Evolutionary conservation across 2,113 vertebrate species (phyloP), one percentile per base, ranked within the genome.

Genomic region (Nothocercus julius): DNA sequence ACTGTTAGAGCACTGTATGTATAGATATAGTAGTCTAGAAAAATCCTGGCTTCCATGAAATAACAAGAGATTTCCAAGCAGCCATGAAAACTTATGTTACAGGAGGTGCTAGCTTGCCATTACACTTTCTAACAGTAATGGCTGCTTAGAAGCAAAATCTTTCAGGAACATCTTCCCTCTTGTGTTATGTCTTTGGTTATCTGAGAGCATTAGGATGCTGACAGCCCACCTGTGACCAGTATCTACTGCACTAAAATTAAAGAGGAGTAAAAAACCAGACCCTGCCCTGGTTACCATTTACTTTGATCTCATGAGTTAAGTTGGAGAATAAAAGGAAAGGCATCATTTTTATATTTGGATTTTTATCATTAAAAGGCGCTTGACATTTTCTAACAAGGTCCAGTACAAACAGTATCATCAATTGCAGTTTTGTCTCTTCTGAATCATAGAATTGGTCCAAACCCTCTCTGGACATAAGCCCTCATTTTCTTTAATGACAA

Each of bases 51-150:
- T 87, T 13, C 47, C n/a, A 36, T 1, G 3, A 89, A 15, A 25
- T 87, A 36, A 7, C 42, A 64, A 68, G 62, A 51, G 27, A n/a
- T 82, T 91, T 82, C 70, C 40, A 79, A 87, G 63, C 38, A 85
- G 78, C 82, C 82, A 89, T 89, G 67, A 92, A 95, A 97, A 80
- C 6, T 70, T 94, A 67, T 2, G 15, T 62, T 81, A 16, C 5
- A n/a, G 7, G 82, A 22, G 69, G 6, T 25, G 4, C 82, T 84
- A 51, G 27, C 64, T 89, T 87, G 40, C 44, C 8, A 2, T 85
- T 92, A 28, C 7, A 34, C 4, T 91, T 79, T 18, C 3, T 53
- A 69, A 56, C 4, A 69, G 22, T 53, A 68, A 73, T 72, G 70
- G 34, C 75, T 91, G 17, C 44, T 91, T 84, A 75, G 30, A 19